Evolutionary conservation across 2,113 vertebrate genomes (phyloP).

Genomic region (Cyanoramphus novaezelandiae): DNA sequence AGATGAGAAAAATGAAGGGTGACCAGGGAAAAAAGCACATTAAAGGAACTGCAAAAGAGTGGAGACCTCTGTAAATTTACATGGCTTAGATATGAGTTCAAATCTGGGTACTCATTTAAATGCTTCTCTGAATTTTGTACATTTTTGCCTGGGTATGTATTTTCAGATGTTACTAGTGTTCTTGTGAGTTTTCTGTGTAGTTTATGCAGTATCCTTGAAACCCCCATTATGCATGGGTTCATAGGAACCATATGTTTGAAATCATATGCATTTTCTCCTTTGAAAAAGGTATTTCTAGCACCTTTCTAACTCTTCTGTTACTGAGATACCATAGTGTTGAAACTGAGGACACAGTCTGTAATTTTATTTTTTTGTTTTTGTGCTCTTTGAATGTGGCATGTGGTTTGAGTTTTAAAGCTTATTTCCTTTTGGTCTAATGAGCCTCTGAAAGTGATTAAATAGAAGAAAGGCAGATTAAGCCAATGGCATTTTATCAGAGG

Average conservation of each 20-base stretch:
- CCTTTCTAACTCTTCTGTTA: constrained; percentile 10
- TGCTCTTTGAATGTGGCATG: constrained; percentile 49
- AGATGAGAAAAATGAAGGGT: background rate
- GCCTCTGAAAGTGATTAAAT: constrained; percentile 68
- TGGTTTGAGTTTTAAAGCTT: constrained; percentile 72
- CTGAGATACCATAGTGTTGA: background rate
- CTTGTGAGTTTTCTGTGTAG: background rate
- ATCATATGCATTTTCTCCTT: constrained; percentile 8
- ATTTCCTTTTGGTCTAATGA: constrained; percentile 68
- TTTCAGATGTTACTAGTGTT: background rate
- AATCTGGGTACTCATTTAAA: background rate
- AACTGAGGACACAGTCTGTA: background rate
- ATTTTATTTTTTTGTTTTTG: background rate
- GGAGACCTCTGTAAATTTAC: background rate
- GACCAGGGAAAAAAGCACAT: background rate
- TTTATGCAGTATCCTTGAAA: background rate
- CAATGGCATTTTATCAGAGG: constrained; percentile 58
- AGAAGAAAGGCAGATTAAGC: constrained; percentile 55
- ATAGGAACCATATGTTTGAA: background rate
- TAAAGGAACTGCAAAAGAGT: background rate
- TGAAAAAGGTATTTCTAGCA: constrained; percentile 22
- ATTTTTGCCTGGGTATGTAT: background rate
- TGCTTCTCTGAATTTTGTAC: background rate
- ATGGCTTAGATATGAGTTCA: background rate
- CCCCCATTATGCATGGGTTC: background rate